Conservation (phyloP, 2,113 vertebrate genomes). For the Pluvianellus socialis region DNA sequence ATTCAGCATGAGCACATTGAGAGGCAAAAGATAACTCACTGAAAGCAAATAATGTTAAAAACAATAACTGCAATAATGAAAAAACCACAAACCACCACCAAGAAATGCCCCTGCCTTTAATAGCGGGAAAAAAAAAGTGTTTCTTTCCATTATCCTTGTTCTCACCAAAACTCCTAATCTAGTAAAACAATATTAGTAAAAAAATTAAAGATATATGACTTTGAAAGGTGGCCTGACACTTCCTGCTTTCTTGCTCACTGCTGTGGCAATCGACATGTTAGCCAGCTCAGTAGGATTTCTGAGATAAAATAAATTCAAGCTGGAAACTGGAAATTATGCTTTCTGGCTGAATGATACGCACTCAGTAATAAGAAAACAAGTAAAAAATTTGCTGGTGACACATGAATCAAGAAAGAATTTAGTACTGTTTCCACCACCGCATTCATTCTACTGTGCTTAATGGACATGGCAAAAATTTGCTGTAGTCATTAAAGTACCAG, state of each 20-base stretch:
- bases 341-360: background rate
- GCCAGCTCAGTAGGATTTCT: background rate
- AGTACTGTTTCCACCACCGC: background rate
- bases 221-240: background rate
- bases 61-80: background rate
- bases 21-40: background rate
- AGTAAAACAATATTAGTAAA: background rate
- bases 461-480: background rate
- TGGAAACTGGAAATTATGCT: background rate
- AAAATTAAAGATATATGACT: background rate
- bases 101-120: background rate
- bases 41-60: background rate
- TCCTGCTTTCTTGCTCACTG: background rate
- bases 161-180: background rate
- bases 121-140: background rate
- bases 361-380: background rate
- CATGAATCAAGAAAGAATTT: background rate
- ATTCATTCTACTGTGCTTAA: conserved; percentile 16
- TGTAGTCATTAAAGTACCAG: conserved; percentile 24
- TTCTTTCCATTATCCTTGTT: background rate
- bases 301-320: background rate
- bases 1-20: background rate
- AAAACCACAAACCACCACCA: background rate
- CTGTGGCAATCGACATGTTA: background rate
- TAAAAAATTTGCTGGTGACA: background rate